Conservation (phyloP, 2,888 invertebrate species). For the Pyrocoelia pectoralis region DNA sequence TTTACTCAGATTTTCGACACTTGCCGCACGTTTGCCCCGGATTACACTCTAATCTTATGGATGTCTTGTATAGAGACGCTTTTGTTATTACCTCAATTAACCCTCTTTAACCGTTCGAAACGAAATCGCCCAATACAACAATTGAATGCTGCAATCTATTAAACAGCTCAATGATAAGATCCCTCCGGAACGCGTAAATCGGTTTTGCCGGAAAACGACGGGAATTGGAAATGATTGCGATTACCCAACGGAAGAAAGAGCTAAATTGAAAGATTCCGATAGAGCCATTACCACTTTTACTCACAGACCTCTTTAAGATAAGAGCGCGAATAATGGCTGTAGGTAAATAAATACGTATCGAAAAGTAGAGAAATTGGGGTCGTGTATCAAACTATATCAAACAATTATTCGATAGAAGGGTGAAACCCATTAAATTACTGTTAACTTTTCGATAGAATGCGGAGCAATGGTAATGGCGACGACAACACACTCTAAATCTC, state of each 20-base stretch:
- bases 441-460: slow-evolving; percentile 19
- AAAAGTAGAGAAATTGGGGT: slow-evolving; percentile 10
- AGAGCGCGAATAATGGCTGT: slow-evolving; percentile 30
- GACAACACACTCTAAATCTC: slow-evolving; percentile 32
- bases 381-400: not conserved
- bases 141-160: slow-evolving; percentile 44
- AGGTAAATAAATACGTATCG: slow-evolving; percentile 32
- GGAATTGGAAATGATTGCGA: slow-evolving; percentile 57
- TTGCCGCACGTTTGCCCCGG: slow-evolving; percentile 39
- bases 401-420: slow-evolving; percentile 8
- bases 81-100: slow-evolving; percentile 18
- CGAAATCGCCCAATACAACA: not conserved
- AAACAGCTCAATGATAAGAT: slow-evolving; percentile 47
- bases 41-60: slow-evolving; percentile 22
- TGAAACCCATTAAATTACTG: slow-evolving; percentile 4
- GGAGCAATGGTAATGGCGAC: slow-evolving; percentile 15
- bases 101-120: slow-evolving; percentile 2
- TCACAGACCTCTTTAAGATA: slow-evolving; percentile 30
- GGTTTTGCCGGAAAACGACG: slow-evolving; percentile 56
- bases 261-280: slow-evolving; percentile 51
- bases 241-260: slow-evolving; percentile 54
- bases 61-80: slow-evolving; percentile 14
- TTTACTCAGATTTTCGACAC: slow-evolving; percentile 44
- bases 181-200: slow-evolving; percentile 52
- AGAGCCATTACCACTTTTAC: slow-evolving; percentile 39